Percentiles rank a stretch among this genome's conserved stretches.
phyloP scores from a whole-genome alignment of 1,140 invertebrate species.

The Latrodectus geometricus region DNA sequence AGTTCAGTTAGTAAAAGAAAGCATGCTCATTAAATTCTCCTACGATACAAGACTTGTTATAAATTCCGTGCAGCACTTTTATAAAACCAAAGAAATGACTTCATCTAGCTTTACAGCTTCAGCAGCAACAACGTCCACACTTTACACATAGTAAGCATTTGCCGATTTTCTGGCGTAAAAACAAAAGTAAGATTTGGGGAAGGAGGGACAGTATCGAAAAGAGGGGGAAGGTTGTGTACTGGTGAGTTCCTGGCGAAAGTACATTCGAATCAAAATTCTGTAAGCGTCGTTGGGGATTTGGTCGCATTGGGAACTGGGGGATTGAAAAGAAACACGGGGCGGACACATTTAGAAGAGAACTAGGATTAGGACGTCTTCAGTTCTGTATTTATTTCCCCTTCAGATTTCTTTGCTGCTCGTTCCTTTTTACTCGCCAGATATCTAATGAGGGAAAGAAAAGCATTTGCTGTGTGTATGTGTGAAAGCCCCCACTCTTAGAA shows the following conservation, averaged over 20 bases:
- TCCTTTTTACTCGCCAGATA: not conserved
- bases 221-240: not conserved
- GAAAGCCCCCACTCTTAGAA: not conserved
- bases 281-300: constrained; percentile 51
- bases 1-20: no score
- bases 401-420: not conserved
- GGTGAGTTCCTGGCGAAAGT: constrained; percentile 31
- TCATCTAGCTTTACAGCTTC: constrained; percentile 14
- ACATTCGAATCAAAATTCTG: constrained; percentile 57
- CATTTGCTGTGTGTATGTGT: not conserved
- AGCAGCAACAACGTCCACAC: constrained; percentile 22
- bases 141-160: constrained; percentile 35
- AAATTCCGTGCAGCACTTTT: constrained; percentile 35
- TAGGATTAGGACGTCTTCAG: constrained; percentile 59
- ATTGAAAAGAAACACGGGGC: constrained; percentile 59
- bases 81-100: constrained; percentile 55
- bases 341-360: constrained; percentile 58
- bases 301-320: constrained; percentile 45
- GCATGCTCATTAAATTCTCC: constrained; percentile 36
- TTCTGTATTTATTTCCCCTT: constrained; percentile 51
- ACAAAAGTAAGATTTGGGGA: constrained; percentile 24
- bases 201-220: not conserved
- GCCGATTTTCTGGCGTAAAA: constrained; percentile 37
- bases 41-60: constrained; percentile 18
- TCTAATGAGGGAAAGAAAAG: constrained; percentile 24